Evolutionary conservation across 1,140 invertebrate species (phyloP).

Genomic region (Formica selysi): DNA sequence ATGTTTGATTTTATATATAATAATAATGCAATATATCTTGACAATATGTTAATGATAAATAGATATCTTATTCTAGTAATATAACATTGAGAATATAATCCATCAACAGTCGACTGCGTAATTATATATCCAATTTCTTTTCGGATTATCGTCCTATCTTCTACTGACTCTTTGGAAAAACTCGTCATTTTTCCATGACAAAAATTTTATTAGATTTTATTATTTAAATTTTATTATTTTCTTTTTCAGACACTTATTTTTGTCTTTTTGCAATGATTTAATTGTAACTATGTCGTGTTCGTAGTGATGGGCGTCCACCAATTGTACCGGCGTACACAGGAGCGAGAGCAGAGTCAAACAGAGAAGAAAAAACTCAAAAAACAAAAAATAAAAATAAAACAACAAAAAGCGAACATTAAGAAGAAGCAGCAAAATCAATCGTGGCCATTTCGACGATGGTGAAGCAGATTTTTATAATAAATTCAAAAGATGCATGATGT

Average conservation of each 20-base stretch:
- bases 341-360: conserved; percentile 1
- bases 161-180: not conserved
- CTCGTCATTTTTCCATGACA: not conserved
- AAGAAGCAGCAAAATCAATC: conserved; percentile 17
- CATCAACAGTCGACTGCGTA: not conserved
- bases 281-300: not conserved
- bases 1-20: not conserved
- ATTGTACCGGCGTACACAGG: not conserved
- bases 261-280: not conserved
- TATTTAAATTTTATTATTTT: not conserved
- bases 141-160: not conserved
- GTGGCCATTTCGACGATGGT: no score
- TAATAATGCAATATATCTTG: not conserved
- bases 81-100: not conserved
- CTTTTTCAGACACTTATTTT: not conserved
- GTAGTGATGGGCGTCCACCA: not conserved
- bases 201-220: not conserved
- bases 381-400: not conserved
- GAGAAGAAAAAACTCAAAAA: conserved; percentile 19
- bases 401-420: conserved; percentile 14
- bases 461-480: conserved; percentile 12
- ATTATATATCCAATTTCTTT: not conserved
- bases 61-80: not conserved
- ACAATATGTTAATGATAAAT: not conserved
- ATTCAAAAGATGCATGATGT: conserved; percentile 9